Evolutionary conservation across 2,888 invertebrate genomes (phyloP), one percentile per base, ranked within the genome.

Genomic region (Stratiomys singularior): DNA sequence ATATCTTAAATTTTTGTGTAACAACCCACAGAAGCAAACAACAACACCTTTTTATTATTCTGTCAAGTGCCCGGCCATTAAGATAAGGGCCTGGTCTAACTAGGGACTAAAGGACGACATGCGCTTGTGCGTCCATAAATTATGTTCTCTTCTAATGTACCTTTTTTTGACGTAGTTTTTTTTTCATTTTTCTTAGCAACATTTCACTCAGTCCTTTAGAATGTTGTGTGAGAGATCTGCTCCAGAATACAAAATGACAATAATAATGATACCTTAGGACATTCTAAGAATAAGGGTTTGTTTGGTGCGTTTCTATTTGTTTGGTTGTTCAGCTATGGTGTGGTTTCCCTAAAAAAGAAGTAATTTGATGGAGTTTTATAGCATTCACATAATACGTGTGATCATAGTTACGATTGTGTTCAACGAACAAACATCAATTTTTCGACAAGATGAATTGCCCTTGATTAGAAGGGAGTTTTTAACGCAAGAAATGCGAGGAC

Each of bases 41-140:
- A 52, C 72, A 72, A 74, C 74, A 74, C 74, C 74, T 74, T 58
- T 60, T 74, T 74, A 74, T 74, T 74, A 74, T 74, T 74, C 74
- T 74, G 74, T 74, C 74, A 74, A 74, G 74, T 74, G 58, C 58
- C 74, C 25, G 37, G 21, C 74, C 44, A 74, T 74, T 74, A 58
- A 74, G 74, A 74, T 74, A 74, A 74, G 74, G 69, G 15, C 46
- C 11, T n/a, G 47, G 25, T 5, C 47, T 25, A 47, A 69, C 46
- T 47, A 69, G 23, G 60, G 44, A 74, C 74, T 37, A 9, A 3
- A 37, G 60, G 74, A 60, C 60, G 60, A 74, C 74, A 60, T 23
- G 37, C 74, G 58, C 37, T 74, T 74, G 74, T 74, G 74, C 60
- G 74, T 60, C 60, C 74, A 74, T 74, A 74, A 74, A 74, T 74